These are phyloP conservation scores for Andrena trimmerana DNA, from an alignment of 2,888 invertebrate genomes.

Conservation along the genomic window DNA sequence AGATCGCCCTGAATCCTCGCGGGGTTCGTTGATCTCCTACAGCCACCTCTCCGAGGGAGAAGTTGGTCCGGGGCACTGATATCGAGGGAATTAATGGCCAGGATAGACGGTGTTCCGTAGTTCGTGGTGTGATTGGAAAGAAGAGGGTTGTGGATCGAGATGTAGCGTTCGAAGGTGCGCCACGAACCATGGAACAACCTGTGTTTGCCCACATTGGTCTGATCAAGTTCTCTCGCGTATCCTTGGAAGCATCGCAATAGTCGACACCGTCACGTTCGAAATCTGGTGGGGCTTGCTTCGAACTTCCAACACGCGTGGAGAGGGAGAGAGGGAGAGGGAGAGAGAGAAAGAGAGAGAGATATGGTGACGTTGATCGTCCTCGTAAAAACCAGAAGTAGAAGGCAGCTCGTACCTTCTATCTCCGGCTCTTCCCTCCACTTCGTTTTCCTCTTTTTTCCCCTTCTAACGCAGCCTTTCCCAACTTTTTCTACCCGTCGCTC, in stretches of 20 bases:
- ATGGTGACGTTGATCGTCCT: constrained; percentile 24
- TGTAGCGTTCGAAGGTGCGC: neutral
- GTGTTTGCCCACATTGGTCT: neutral
- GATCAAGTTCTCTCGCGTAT: neutral
- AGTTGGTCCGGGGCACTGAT: neutral
- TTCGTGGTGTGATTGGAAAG: too few relatives aligned
- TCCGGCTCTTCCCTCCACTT: neutral
- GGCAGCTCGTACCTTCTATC: neutral
- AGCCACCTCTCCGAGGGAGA: neutral
- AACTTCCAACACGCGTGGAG: neutral
- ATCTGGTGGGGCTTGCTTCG: neutral
- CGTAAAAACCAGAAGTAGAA: neutral
- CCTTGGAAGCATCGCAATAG: neutral
- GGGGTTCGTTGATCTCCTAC: constrained; percentile 15
- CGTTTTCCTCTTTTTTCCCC: constrained; percentile 3
- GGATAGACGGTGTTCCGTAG: neutral
- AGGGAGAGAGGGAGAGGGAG: too few relatives aligned
- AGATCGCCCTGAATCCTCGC: constrained; percentile 1
- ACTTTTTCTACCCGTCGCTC: neutral
- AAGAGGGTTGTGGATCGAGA: too few relatives aligned
- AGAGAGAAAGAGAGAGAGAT: neutral
- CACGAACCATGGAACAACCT: neutral
- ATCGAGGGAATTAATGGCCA: neutral
- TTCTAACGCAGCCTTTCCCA: constrained; percentile 1
- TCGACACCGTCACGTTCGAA: neutral